Evolutionary conservation across 1,140 invertebrate species (phyloP).

Genomic region (Chlorops oryzae): DNA sequence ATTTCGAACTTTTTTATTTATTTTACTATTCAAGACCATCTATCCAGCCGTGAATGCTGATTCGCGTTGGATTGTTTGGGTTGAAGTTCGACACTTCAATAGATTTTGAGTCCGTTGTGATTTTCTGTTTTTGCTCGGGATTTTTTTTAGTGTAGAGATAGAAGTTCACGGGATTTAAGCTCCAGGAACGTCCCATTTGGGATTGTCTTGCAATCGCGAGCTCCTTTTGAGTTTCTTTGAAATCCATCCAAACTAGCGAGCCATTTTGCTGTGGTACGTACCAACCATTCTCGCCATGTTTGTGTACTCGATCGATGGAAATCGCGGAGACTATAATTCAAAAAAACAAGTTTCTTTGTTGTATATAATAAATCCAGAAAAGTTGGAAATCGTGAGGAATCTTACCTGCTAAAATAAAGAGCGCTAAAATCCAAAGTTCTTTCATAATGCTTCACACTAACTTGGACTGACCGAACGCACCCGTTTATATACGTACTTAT

Average conservation of each 20-base stretch:
- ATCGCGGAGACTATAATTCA: too few species aligned
- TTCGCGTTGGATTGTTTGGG: slow-evolving; percentile 19
- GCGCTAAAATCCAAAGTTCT: neutral
- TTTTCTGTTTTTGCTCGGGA: slow-evolving; percentile 8
- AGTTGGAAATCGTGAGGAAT: neutral
- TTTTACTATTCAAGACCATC: slow-evolving; percentile 6
- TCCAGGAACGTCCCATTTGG: neutral
- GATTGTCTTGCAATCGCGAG: neutral
- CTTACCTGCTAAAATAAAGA: slow-evolving; percentile 1
- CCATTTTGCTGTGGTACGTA: slow-evolving; percentile 20
- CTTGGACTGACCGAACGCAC: too few species aligned
- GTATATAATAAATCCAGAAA: neutral
- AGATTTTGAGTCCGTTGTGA: neutral
- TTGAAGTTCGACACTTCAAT: slow-evolving; percentile 21
- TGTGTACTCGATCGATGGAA: neutral
- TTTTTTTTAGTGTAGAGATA: slow-evolving; percentile 24
- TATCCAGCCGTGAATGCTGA: slow-evolving; percentile 28
- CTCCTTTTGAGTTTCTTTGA: slow-evolving; percentile 11
- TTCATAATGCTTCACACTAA: too few species aligned
- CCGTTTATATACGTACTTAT: too few species aligned
- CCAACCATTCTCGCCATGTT: slow-evolving; percentile 26
- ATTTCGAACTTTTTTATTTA: slow-evolving; percentile 22
- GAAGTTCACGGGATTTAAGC: slow-evolving; percentile 12
- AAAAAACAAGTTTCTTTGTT: too few species aligned
- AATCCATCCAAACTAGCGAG: slow-evolving; percentile 15